Base-by-base conservation (phyloP, 2,113 vertebrate species). In the Thymallus thymallus region DNA sequence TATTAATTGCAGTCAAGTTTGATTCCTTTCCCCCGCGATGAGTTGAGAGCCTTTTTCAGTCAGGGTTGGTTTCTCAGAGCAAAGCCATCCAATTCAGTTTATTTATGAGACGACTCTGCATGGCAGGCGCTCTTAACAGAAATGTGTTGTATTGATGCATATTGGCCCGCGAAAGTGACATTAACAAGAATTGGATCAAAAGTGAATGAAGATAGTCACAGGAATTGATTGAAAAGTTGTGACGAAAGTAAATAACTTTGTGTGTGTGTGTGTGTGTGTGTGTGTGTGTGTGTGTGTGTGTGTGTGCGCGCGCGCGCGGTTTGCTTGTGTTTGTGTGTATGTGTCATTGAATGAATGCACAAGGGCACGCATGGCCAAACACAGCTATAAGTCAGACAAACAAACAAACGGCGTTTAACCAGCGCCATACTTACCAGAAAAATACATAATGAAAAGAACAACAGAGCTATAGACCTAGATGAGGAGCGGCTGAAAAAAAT, bases 1-100 rank as follows among this genome's bases (percentile, higher is more conserved):
- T 75, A 75, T 65, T 82, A 60, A 82, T 80, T 77, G 20, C 75
- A 72, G 65, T 78, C 55, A 24, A 72, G 68, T 81, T 71, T n/a
- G 66, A 73, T 72, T 80, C 29, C n/a, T 26, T 77, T 32, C 68
- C 41, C 1, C n/a, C n/a, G 65, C 0, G 24, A 69, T 58, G 56
- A 23, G 68, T 69, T 51, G 32, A 58, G 51, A 41, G 30, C 10
- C 16, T 29, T 65, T 62, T 45, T 66, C 32, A n/a, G 46, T 66
- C 29, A 56, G 3, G 23, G 22, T 26, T 35, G 64, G 65, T 32
- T 66, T 67, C 55, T 66, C 62, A 58, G 5, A 62, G 32, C 61
- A 64, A 71, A 69, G 68, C 51, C n/a, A 32, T 81, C 71, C 68
- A 74, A 68, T 64, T 63, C 66, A 55, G 45, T 70, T 71, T 58